Evolutionary conservation across 2,113 vertebrate genomes (phyloP), one percentile per base, ranked within the genome.

Genomic region (Nettapus auritus): DNA sequence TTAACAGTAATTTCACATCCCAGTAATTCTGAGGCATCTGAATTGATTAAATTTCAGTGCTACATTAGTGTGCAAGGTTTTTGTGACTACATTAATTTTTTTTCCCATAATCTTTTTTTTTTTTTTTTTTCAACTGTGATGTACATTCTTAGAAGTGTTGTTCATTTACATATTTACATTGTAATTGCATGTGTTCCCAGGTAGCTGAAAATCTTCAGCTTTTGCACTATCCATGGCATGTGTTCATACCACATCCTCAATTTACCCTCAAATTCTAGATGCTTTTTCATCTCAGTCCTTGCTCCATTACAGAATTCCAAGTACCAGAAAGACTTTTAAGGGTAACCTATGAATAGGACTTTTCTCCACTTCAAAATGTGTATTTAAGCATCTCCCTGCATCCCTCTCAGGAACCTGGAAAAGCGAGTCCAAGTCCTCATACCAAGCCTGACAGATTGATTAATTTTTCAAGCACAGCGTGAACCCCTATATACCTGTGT

Each of bases 151-250:
- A 46, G 40, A 95, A 86, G 68, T 77, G 59, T 75, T 79, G 56
- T 48, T 93, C 55, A 81, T 84, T 76, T 86, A 67, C 44, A 22
- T 86, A 86, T 55, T 80, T 84, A 93, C 69, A 89, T 59, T 70
- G 71, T 75, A 89, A 80, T 80, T 86, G 86, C 71, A 89, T 29
- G 34, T 36, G 40, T 66, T 80, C 64, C 26, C 33, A 66, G 31
- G 77, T 74, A 66, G 64, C 69, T 67, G n/a, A 63, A 60, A 84
- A 67, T 70, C 57, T 53, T 75, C 90, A 95, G 28, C 85, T 70
- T 85, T 92, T 90, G 86, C 66, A 85, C 62, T 87, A 55, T 56
- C 40, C 74, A 74, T 52, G 19, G 67, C 63, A 15, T 36, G 23
- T 40, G 44, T 87, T 89, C 78, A n/a, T 56, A 70, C 50, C 82